Evolutionary conservation across 2,113 vertebrate species (phyloP).

Genomic region (Ptyas mucosa): DNA sequence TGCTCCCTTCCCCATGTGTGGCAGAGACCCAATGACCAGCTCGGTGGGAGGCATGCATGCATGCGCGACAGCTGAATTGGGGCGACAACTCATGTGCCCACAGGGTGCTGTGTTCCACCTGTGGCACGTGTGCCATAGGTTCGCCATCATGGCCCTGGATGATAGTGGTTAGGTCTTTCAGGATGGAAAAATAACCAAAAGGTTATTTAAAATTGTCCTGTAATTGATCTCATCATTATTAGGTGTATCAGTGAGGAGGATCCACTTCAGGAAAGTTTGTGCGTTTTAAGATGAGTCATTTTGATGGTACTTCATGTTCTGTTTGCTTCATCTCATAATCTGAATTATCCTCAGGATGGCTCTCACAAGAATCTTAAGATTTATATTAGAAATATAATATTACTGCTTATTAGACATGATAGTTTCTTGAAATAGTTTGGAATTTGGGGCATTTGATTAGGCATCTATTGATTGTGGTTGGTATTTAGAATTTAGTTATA

Average conservation of each 20-base stretch:
- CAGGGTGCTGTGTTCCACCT: no score
- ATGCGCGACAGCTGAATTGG: no score
- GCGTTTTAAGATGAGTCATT: neutral
- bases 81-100: no score
- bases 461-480: neutral
- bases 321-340: neutral
- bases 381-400: no score
- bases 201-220: neutral
- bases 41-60: no score
- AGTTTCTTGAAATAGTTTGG: neutral
- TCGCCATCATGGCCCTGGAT: no score
- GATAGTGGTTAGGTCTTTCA: neutral
- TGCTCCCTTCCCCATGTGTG: no score
- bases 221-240: neutral
- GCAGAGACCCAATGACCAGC: no score
- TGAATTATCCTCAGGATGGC: neutral
- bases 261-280: neutral
- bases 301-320: neutral
- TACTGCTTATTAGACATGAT: neutral
- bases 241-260: neutral
- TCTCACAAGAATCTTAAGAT: neutral
- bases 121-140: no score
- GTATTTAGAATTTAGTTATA: neutral
- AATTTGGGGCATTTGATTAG: neutral
- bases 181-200: neutral